These are phyloP conservation scores for Enteromius fasciolatus DNA, from an alignment of 2,797 vertebrate genomes.

Conservation along the genomic window DNA sequence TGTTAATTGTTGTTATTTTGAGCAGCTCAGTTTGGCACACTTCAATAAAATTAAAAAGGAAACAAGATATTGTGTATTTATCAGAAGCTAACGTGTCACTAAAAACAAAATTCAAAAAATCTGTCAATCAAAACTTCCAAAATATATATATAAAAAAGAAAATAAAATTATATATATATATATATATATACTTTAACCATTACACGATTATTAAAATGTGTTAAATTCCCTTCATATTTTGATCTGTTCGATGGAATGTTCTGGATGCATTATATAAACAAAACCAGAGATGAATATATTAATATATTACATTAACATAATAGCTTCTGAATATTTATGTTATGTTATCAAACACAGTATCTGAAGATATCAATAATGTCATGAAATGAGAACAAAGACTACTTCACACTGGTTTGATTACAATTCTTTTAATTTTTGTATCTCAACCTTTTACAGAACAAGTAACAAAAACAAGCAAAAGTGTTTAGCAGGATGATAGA, in stretches of 20 bases:
- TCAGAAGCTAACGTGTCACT: no score
- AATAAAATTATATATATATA: no score
- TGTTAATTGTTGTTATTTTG: no score
- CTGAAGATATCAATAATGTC: background rate
- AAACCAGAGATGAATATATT: background rate
- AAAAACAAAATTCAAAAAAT: no score
- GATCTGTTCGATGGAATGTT: background rate
- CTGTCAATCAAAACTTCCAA: no score
- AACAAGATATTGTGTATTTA: no score
- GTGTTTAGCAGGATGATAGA: constrained; percentile 23
- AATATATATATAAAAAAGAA: no score
- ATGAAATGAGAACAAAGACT: background rate
- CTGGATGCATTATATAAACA: no score
- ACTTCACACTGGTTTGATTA: constrained; percentile 5
- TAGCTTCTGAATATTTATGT: background rate
- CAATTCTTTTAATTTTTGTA: constrained; percentile 68
- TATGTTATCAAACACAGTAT: background rate
- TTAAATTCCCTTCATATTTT: background rate
- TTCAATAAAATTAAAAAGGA: no score
- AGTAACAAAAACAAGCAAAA: constrained; percentile 74
- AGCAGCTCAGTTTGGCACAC: no score
- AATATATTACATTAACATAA: no score
- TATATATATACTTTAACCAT: no score
- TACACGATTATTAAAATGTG: background rate
- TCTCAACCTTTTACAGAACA: constrained; percentile 72